phyloP scores from a whole-genome alignment of 1,140 invertebrate genomes.

The Drosophila erecta region DNA sequence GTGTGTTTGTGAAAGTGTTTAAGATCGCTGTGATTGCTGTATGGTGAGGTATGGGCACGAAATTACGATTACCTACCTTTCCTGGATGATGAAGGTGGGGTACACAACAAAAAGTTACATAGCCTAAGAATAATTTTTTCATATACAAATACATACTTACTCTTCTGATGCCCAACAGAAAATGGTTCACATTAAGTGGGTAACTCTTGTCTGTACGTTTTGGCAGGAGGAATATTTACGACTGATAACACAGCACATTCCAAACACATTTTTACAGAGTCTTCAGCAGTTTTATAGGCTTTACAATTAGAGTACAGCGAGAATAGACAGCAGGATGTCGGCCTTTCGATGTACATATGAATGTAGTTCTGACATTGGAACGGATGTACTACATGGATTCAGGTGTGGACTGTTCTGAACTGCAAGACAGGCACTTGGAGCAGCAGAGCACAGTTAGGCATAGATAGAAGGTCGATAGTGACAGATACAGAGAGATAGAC shows the following conservation, averaged over 20 bases:
- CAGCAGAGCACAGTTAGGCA: constrained; percentile 10
- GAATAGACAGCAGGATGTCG: constrained; percentile 21
- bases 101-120: constrained; percentile 30
- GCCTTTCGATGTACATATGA: background rate
- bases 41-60: constrained; percentile 37
- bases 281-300: constrained; percentile 1
- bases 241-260: constrained; percentile 55
- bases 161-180: constrained; percentile 2
- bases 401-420: constrained; percentile 26
- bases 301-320: constrained; percentile 17
- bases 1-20: constrained; percentile 24
- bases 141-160: constrained; percentile 24
- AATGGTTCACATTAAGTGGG: background rate
- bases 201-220: constrained; percentile 6
- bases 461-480: constrained; percentile 24
- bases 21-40: constrained; percentile 4
- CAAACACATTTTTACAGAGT: constrained; percentile 38
- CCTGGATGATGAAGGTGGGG: constrained; percentile 16
- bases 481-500: constrained; percentile 25
- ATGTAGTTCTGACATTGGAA: constrained; percentile 8
- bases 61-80: constrained; percentile 62
- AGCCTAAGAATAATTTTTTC: constrained; percentile 16
- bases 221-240: constrained; percentile 44
- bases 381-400: constrained; percentile 18
- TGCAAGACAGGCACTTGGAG: constrained; percentile 18